Conservation (phyloP, 2,797 vertebrate species). For the Enteromius viviparus region DNA sequence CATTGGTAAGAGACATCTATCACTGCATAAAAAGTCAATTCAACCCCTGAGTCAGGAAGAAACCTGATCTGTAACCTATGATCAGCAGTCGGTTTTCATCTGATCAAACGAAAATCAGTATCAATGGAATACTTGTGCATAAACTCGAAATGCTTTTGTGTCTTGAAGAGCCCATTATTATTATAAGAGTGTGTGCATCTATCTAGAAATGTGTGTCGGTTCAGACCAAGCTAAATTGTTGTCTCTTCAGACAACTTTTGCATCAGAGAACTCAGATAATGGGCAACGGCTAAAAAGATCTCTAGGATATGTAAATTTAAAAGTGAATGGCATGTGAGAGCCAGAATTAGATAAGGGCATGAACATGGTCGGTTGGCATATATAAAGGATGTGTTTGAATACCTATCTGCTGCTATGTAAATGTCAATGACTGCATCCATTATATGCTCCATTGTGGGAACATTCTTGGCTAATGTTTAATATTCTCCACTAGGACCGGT, state of each 20-base stretch:
- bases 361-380: neutral
- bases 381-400: conserved; percentile 9
- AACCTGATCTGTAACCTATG: neutral
- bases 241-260: neutral
- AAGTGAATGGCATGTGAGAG: neutral
- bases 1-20: neutral
- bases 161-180: neutral
- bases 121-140: conserved; percentile 14
- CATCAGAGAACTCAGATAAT: conserved; percentile 4
- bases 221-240: neutral
- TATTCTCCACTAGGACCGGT: neutral
- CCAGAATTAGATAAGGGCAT: neutral
- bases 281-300: neutral
- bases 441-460: neutral
- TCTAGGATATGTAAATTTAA: conserved; percentile 9
- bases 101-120: neutral
- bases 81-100: neutral
- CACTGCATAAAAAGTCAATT: neutral
- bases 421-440: conserved; percentile 2
- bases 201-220: neutral
- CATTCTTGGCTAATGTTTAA: neutral
- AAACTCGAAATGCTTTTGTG: neutral
- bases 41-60: neutral
- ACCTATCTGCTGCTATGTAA: conserved; percentile 29
- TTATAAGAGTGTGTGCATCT: neutral